phyloP scores from a whole-genome alignment of 2,113 vertebrate genomes.

The Anseranas semipalmata region DNA sequence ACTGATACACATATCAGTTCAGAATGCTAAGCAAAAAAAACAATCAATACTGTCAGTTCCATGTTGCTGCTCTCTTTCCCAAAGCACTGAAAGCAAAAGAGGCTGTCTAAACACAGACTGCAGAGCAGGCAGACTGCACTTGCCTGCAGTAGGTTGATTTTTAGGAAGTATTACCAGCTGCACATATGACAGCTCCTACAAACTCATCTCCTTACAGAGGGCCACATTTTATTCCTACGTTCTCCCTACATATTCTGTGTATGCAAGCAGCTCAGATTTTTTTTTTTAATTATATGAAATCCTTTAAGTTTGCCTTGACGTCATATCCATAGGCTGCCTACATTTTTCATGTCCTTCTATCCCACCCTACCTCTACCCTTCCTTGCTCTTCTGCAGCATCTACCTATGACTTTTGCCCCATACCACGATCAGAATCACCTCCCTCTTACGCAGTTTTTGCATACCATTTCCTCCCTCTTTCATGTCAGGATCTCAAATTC shows the following conservation, averaged over 20 bases:
- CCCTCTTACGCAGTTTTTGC: background rate
- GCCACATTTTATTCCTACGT: background rate
- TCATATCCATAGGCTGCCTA: rapidly evolving
- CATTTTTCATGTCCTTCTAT: background rate
- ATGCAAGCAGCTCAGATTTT: background rate
- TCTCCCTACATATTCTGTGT: no score
- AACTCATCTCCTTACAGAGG: background rate
- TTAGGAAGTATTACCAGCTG: background rate
- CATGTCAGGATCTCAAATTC: background rate
- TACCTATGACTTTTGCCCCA: rapidly evolving
- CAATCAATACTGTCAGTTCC: background rate
- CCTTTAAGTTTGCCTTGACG: background rate
- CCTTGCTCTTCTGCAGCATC: background rate
- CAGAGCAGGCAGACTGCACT: background rate
- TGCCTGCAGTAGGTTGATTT: background rate
- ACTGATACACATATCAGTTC: rapidly evolving
- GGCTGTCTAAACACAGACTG: background rate
- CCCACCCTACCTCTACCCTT: background rate
- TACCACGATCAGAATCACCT: background rate
- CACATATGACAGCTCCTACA: background rate
- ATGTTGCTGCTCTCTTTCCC: background rate
- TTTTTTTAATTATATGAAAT: background rate
- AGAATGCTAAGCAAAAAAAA: background rate
- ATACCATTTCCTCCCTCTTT: background rate
- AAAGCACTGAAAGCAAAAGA: background rate